Evolutionary conservation across 2,888 invertebrate species (phyloP).

Genomic region (Harmothoe impar): DNA sequence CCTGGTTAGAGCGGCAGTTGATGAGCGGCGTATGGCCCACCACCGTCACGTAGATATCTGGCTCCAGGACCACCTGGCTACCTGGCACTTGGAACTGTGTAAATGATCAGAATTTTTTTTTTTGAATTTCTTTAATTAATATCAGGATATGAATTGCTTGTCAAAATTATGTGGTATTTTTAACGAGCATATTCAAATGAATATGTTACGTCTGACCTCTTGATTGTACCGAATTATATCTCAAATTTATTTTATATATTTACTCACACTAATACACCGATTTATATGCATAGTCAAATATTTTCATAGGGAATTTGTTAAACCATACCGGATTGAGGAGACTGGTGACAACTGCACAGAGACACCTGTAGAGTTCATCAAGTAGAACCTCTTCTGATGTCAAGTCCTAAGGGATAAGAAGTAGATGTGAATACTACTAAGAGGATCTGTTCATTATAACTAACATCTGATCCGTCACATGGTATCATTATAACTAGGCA

Average conservation of each 20-base stretch:
- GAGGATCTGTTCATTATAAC: neutral
- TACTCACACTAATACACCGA: too few species aligned
- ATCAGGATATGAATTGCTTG: too few species aligned
- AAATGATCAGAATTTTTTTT: too few species aligned
- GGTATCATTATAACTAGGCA: too few species aligned
- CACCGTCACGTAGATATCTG: conserved; percentile 89
- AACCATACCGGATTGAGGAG: conserved; percentile 82
- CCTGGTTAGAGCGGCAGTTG: conserved; percentile 89
- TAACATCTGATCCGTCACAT: too few species aligned
- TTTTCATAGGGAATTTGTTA: neutral
- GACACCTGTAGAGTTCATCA: conserved; percentile 80
- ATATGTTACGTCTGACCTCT: too few species aligned
- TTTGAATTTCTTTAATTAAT: too few species aligned
- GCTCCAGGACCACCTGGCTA: conserved; percentile 86
- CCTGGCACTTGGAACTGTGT: conserved; percentile 89
- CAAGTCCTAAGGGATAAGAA: conserved; percentile 80
- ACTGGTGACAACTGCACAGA: conserved; percentile 81
- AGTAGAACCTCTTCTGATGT: conserved; percentile 81
- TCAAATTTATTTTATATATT: too few species aligned
- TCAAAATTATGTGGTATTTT: too few species aligned
- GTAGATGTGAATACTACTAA: neutral
- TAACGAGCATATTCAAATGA: too few species aligned
- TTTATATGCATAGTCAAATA: too few species aligned
- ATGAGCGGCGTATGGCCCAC: conserved; percentile 91
- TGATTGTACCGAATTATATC: too few species aligned